A percentile compares a stretch with the other conserved stretches of the same genome.
Evolutionary conservation across 2,888 invertebrate species (phyloP).

Genomic region (Halictus quadricinctus): DNA sequence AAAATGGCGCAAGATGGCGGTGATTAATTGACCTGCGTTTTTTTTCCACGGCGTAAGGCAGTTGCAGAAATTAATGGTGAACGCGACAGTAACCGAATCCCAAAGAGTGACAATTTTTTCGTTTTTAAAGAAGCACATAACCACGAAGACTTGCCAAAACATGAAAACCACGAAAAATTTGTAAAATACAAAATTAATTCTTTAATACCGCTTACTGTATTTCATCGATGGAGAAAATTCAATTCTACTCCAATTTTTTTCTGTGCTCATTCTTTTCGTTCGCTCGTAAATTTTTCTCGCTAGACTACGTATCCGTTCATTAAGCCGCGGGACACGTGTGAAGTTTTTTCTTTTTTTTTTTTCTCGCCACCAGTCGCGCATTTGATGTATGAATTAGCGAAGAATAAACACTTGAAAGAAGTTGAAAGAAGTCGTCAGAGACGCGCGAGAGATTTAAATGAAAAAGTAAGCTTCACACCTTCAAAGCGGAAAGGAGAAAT

Average conservation of each 20-base stretch:
- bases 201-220: too few relatives aligned
- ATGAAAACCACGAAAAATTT: too few relatives aligned
- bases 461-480: not conserved
- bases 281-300: slow-evolving; percentile 40
- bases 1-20: slow-evolving; percentile 4
- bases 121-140: not conserved
- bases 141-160: too few relatives aligned
- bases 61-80: not conserved
- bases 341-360: slow-evolving; percentile 6
- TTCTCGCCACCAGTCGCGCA: not conserved
- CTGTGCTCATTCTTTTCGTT: too few relatives aligned
- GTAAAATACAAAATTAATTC: too few relatives aligned
- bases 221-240: not conserved
- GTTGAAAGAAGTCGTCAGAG: slow-evolving; percentile 4
- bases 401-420: not conserved
- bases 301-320: slow-evolving; percentile 25
- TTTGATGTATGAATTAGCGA: slow-evolving; percentile 16
- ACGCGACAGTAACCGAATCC: not conserved
- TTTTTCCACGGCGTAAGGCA: not conserved
- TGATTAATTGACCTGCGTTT: not conserved
- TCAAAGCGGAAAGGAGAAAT: not conserved
- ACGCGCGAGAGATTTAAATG: slow-evolving; percentile 15
- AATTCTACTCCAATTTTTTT: not conserved
- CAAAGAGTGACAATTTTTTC: not conserved
- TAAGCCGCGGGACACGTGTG: slow-evolving; percentile 29